These are phyloP conservation scores for Aphidoletes aphidimyza DNA, from an alignment of 2,888 invertebrate species.

Conservation along the genomic window DNA sequence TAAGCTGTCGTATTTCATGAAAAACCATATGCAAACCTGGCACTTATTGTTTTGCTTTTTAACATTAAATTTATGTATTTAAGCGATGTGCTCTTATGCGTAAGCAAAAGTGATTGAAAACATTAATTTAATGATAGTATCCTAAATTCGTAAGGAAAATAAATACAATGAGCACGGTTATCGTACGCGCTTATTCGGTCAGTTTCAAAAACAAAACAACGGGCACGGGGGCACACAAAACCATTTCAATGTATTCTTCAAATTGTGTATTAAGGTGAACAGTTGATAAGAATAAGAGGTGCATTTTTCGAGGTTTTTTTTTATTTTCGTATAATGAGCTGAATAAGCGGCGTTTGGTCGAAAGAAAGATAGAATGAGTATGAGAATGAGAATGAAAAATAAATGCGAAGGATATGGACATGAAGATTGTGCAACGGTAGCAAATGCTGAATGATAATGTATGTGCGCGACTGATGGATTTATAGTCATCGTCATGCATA, in stretches of 20 bases:
- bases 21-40: no score
- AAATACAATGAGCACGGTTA: background rate
- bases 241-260: constrained; percentile 5
- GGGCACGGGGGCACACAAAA: background rate
- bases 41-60: no score
- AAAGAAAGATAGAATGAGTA: background rate
- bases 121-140: no score
- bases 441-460: background rate
- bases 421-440: background rate
- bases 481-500: constrained; percentile 33
- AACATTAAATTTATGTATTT: no score
- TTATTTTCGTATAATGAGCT: background rate
- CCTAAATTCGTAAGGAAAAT: no score
- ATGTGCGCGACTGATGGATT: constrained; percentile 31
- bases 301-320: no score
- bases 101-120: no score
- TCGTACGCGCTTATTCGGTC: no score
- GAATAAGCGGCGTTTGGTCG: background rate
- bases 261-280: background rate
- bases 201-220: background rate
- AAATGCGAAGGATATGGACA: background rate
- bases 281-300: background rate
- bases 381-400: background rate
- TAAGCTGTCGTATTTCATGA: no score
- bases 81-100: no score